Conservation (phyloP, 2,113 vertebrate species). For the Oreochromis niloticus region DNA sequence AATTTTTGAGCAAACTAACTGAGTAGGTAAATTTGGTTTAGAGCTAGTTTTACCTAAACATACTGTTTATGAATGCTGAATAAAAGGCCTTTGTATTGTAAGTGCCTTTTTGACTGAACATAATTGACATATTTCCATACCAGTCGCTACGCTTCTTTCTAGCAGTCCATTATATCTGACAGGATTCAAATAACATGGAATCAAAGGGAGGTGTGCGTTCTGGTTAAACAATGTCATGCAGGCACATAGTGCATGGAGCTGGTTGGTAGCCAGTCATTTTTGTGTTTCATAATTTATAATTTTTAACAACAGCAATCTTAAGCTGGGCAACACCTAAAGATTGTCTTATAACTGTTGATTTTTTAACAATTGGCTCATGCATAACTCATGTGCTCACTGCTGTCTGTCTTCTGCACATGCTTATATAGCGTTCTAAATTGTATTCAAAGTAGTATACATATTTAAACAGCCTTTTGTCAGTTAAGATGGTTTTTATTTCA, state of each 20-base stretch:
- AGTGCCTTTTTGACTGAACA: background rate
- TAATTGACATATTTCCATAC: background rate
- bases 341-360: background rate
- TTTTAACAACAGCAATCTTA: background rate
- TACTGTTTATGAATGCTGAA: background rate
- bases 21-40: background rate
- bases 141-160: background rate
- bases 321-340: background rate
- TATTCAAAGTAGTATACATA: background rate
- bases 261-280: background rate
- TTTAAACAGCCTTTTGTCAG: background rate
- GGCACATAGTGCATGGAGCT: background rate
- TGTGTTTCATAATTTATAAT: background rate
- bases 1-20: background rate
- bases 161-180: background rate
- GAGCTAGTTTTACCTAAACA: background rate
- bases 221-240: background rate
- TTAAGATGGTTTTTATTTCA: background rate
- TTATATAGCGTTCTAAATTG: accelerated
- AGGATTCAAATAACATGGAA: background rate
- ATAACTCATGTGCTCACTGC: background rate
- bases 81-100: background rate
- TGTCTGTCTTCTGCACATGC: background rate
- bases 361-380: background rate
- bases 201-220: accelerated